phyloP scores from a whole-genome alignment of 2,113 vertebrate genomes.

The Bucco capensis region DNA sequence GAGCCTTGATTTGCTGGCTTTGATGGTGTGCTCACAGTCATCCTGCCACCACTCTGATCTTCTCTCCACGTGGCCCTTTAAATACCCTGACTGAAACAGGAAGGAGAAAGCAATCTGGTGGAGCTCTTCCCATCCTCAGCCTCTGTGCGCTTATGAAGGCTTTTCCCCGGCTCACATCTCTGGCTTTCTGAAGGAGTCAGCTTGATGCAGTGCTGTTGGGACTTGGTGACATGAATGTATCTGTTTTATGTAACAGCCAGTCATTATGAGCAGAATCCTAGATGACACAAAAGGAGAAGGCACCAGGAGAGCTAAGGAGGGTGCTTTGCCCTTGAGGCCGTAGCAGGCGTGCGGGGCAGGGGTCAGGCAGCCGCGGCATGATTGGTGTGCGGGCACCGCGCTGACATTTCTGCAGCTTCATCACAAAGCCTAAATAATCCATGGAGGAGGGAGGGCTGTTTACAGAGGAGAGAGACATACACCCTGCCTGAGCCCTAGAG shows the following conservation, averaged over 20 bases:
- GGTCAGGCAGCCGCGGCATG: conserved; percentile 73
- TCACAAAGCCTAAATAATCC: conserved; percentile 79
- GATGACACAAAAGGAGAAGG: conserved; percentile 73
- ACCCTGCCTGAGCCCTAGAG: neutral
- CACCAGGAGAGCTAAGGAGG: conserved; percentile 78
- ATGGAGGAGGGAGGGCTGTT: conserved; percentile 65
- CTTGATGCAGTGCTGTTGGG: conserved; percentile 71
- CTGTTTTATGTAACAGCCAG: conserved; percentile 74
- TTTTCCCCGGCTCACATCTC: too few species aligned
- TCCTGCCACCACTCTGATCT: conserved; percentile 15
- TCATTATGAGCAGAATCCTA: conserved; percentile 71
- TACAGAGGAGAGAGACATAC: conserved; percentile 51
- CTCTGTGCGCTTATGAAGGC: neutral
- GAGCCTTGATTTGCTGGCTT: neutral
- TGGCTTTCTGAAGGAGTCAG: conserved; percentile 58
- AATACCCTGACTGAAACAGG: conserved; percentile 13
- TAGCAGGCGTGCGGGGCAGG: conserved; percentile 80
- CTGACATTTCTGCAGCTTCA: conserved; percentile 80
- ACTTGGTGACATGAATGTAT: conserved; percentile 74
- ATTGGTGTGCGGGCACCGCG: conserved; percentile 74
- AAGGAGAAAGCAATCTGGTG: neutral
- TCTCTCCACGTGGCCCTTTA: neutral
- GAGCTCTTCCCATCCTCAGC: neutral
- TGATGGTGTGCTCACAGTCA: neutral
- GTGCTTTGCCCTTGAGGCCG: conserved; percentile 84